phyloP scores from a whole-genome alignment of 2,113 vertebrate species.

The Nothobranchius kuhntae region DNA sequence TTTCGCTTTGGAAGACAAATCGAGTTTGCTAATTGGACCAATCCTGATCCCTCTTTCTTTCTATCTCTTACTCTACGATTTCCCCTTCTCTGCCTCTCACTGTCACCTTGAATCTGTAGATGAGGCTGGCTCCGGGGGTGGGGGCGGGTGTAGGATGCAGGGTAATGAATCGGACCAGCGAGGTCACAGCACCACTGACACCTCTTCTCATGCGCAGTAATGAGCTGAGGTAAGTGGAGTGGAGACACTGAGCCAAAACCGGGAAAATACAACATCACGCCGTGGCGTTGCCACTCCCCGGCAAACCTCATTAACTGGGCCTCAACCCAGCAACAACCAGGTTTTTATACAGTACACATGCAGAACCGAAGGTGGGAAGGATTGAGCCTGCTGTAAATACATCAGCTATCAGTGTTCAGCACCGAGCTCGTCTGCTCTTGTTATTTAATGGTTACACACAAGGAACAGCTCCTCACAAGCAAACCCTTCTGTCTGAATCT shows the following conservation, averaged over 20 bases:
- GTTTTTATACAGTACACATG: conserved; percentile 16
- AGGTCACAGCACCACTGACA: conserved; percentile 42
- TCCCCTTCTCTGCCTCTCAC: neutral
- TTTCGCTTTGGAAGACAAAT: neutral
- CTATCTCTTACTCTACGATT: conserved; percentile 12
- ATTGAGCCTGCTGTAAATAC: conserved; percentile 49
- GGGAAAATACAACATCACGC: neutral
- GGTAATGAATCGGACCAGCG: conserved; percentile 59
- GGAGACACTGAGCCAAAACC: conserved; percentile 14
- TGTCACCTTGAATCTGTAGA: conserved; percentile 47
- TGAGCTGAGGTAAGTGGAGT: conserved; percentile 45
- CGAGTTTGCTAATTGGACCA: conserved; percentile 30
- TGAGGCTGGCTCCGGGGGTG: conserved; percentile 16
- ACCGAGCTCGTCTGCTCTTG: neutral
- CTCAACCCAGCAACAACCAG: conserved; percentile 18
- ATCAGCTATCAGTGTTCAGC: conserved; percentile 26
- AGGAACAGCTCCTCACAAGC: neutral
- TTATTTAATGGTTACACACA: conserved; percentile 5
- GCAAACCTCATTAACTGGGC: conserved; percentile 62
- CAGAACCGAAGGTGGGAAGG: conserved; percentile 27
- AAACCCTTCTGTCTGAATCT: neutral
- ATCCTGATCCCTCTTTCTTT: conserved; percentile 2
- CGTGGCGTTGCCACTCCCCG: conserved; percentile 2
- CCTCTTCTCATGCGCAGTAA: conserved; percentile 45
- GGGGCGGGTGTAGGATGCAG: conserved; percentile 34